phyloP scores from a whole-genome alignment of 2,113 vertebrate genomes.

The Micromys minutus region DNA sequence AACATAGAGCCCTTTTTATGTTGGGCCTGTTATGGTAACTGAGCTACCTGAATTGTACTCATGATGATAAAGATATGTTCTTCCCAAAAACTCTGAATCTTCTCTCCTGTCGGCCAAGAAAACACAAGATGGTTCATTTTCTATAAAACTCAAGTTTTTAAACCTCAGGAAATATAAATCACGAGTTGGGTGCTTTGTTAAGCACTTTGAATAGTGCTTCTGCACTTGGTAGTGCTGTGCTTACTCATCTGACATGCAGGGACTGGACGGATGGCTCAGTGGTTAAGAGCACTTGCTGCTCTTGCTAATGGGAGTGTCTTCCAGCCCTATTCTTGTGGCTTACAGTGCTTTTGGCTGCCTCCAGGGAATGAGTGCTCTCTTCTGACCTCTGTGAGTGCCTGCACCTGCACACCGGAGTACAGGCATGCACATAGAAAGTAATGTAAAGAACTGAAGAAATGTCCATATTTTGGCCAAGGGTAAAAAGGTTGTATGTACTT shows the following conservation, averaged over 20 bases:
- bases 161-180: slow-evolving; percentile 33
- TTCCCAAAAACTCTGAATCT: slow-evolving; percentile 13
- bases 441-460: background rate
- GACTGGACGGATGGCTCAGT: background rate
- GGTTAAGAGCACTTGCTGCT: background rate
- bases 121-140: slow-evolving; percentile 8
- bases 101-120: background rate
- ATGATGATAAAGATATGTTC: background rate
- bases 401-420: background rate
- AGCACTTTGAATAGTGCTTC: slow-evolving; percentile 43
- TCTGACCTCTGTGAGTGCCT: background rate
- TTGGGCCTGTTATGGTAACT: background rate
- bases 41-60: background rate
- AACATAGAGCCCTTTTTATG: background rate
- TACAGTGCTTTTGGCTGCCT: background rate
- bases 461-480: slow-evolving; percentile 21
- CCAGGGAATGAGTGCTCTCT: background rate
- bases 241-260: background rate
- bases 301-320: background rate
- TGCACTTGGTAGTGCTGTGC: too few relatives aligned
- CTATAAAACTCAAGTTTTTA: slow-evolving; percentile 44
- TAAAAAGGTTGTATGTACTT: background rate
- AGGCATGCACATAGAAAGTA: background rate
- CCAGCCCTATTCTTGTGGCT: background rate
- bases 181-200: slow-evolving; percentile 34